Evolutionary conservation across 2,888 invertebrate species (phyloP).

Genomic region (Tanytarsus gracilentus): DNA sequence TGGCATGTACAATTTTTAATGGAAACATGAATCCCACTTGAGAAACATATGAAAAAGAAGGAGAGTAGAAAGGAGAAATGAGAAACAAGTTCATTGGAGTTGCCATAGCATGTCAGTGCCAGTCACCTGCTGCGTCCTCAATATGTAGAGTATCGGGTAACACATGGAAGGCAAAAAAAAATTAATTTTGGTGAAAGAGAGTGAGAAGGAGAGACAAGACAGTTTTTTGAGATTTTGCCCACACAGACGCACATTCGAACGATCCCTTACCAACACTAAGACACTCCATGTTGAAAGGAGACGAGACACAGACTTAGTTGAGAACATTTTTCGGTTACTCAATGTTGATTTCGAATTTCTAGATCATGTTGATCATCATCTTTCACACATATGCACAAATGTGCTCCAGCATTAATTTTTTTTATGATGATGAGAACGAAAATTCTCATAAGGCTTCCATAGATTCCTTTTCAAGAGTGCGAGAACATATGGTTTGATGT

Average conservation of each 20-base stretch:
- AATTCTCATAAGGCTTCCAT: too few relatives aligned
- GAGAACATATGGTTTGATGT: too few relatives aligned
- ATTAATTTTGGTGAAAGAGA: constrained; percentile 13
- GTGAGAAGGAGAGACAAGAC: constrained; percentile 8
- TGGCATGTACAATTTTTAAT: background rate
- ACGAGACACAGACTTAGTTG: background rate
- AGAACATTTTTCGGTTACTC: constrained; percentile 8
- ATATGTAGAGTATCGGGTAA: background rate
- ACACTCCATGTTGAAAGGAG: too few relatives aligned
- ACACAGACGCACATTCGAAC: background rate
- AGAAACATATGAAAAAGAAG: background rate
- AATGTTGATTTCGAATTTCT: too few relatives aligned
- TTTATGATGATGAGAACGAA: too few relatives aligned
- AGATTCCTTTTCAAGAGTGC: too few relatives aligned
- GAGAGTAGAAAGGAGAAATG: constrained; percentile 3
- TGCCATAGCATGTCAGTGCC: background rate
- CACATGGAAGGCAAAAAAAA: constrained; percentile 9
- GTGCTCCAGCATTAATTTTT: too few relatives aligned
- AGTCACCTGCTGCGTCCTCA: constrained; percentile 19
- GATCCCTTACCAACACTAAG: constrained; percentile 6
- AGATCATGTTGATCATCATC: too few relatives aligned
- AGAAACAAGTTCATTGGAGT: constrained; percentile 20
- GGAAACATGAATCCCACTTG: background rate
- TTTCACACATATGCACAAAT: too few relatives aligned
- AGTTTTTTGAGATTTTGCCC: background rate